Percentiles rank a stretch among this genome's conserved stretches.
Conservation (phyloP, 2,888 invertebrate genomes). For the Stenolophus ochropezus region DNA sequence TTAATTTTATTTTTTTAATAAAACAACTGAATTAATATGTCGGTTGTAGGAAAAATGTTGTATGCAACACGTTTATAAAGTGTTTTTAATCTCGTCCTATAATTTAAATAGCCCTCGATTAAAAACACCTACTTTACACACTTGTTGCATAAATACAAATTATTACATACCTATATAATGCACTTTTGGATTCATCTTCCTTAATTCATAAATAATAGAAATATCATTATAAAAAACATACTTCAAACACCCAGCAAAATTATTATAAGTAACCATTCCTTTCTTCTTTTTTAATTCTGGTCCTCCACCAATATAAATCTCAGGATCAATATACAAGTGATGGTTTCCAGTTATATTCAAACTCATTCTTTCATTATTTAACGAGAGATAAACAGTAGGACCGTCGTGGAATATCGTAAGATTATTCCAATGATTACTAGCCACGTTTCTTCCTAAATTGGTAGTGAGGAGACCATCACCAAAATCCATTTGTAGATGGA, state of each 20-base stretch:
- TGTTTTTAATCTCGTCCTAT: no score
- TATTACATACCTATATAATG: conserved; percentile 72
- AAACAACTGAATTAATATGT: no score
- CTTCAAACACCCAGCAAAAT: conserved; percentile 91
- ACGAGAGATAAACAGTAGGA: conserved; percentile 81
- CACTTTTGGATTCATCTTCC: conserved; percentile 86
- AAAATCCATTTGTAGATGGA: conserved; percentile 91
- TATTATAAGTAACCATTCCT: conserved; percentile 87
- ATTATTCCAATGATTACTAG: conserved; percentile 91
- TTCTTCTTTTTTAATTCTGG: conserved; percentile 87
- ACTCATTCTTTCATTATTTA: conserved; percentile 83
- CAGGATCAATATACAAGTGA: conserved; percentile 92
- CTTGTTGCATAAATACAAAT: no score
- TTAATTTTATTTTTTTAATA: no score
- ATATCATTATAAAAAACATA: conserved; percentile 96
- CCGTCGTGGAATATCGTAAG: conserved; percentile 89
- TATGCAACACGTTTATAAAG: no score
- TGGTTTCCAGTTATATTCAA: conserved; percentile 84
- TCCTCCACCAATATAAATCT: conserved; percentile 92
- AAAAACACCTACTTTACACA: no score
- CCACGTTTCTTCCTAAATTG: conserved; percentile 81
- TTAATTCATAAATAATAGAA: conserved; percentile 91
- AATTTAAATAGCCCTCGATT: no score
- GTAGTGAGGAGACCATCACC: conserved; percentile 85
- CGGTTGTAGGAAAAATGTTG: no score